phyloP scores from a whole-genome alignment of 2,888 invertebrate genomes.

The Autographa pulchrina region DNA sequence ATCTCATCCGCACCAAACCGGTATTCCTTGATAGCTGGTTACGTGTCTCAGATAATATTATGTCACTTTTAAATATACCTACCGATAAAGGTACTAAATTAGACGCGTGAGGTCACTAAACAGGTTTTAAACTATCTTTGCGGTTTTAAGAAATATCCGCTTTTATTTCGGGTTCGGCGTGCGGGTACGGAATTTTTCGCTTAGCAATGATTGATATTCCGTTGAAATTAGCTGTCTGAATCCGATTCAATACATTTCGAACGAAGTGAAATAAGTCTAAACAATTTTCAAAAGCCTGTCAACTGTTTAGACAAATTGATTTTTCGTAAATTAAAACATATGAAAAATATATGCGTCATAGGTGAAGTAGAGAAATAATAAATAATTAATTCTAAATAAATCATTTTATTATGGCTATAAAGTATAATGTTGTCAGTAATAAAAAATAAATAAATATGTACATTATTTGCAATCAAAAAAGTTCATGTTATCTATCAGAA shows the following conservation, averaged over 20 bases:
- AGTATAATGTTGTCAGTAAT: not conserved
- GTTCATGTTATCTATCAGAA: not conserved
- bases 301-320: not conserved
- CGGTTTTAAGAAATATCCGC: conserved; percentile 20
- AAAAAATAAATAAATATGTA: not conserved
- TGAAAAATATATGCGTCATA: not conserved
- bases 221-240: not conserved
- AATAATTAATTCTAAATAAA: not conserved
- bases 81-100: not conserved
- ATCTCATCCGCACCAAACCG: conserved; percentile 29
- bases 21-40: conserved; percentile 30
- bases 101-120: conserved; percentile 8
- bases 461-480: not conserved
- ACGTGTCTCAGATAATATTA: conserved; percentile 32
- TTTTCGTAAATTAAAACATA: not conserved
- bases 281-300: not conserved
- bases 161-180: conserved; percentile 4
- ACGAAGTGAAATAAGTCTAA: not conserved
- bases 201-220: conserved; percentile 4
- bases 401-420: not conserved
- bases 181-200: not conserved
- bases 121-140: not conserved
- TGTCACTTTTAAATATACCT: conserved; percentile 25
- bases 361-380: not conserved
- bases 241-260: not conserved